A percentile compares a stretch with the other conserved stretches of the same genome.
Evolutionary conservation across 2,888 invertebrate genomes (phyloP).

Genomic region (Troides aeacus): DNA sequence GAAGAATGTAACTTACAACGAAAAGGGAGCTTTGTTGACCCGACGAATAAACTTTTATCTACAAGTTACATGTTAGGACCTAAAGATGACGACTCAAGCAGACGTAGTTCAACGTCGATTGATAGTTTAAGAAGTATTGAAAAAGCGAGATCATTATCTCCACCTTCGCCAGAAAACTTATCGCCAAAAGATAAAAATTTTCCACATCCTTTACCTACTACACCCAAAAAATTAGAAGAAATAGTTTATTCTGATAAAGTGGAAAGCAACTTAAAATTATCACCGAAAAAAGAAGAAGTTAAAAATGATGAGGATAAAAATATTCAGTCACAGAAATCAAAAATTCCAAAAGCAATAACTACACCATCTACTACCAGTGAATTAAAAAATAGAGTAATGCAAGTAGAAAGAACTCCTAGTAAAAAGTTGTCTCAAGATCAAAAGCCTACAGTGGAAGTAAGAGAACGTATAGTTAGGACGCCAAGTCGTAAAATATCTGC

Average conservation of each 20-base stretch:
- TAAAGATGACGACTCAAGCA: slow-evolving; percentile 62
- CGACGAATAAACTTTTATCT: slow-evolving; percentile 69
- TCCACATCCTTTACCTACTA: slow-evolving; percentile 54
- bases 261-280: slow-evolving; percentile 48
- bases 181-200: slow-evolving; percentile 62
- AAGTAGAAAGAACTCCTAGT: slow-evolving; percentile 71
- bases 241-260: slow-evolving; percentile 60
- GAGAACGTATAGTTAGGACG: slow-evolving; percentile 70
- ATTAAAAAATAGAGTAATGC: slow-evolving; percentile 70
- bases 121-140: slow-evolving; percentile 50
- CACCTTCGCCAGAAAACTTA: slow-evolving; percentile 50
- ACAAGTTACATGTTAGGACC: slow-evolving; percentile 66
- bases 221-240: slow-evolving; percentile 65
- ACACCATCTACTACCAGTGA: slow-evolving; percentile 50
- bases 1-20: slow-evolving; percentile 63
- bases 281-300: slow-evolving; percentile 52
- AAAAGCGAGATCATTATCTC: slow-evolving; percentile 48
- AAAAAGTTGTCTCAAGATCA: slow-evolving; percentile 61
- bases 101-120: slow-evolving; percentile 60
- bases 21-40: slow-evolving; percentile 75
- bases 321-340: slow-evolving; percentile 38
- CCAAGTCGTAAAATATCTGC: slow-evolving; percentile 62
- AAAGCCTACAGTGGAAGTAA: slow-evolving; percentile 65
- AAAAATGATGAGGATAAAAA: slow-evolving; percentile 54
- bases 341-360: slow-evolving; percentile 47